Evolutionary conservation across 2,888 invertebrate species (phyloP).

Genomic region (Tiliacea citrago): DNA sequence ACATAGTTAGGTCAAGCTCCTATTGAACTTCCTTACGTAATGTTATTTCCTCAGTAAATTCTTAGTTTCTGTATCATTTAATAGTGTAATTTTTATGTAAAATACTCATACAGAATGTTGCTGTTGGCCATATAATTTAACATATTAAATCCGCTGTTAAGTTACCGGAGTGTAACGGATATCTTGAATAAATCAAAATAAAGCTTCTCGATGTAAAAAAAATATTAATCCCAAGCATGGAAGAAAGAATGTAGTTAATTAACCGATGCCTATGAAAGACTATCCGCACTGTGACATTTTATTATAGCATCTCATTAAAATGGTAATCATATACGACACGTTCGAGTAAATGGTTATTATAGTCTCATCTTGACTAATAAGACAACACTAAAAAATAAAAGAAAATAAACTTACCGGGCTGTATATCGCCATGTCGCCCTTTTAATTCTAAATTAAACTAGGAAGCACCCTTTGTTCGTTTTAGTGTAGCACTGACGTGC

Average conservation of each 20-base stretch:
- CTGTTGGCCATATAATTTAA: not conserved
- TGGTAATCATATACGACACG: slow-evolving; percentile 59
- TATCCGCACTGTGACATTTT: slow-evolving; percentile 58
- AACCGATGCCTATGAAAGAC: slow-evolving; percentile 37
- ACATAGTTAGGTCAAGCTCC: slow-evolving; percentile 11
- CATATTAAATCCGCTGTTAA: not conserved
- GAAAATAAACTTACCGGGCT: slow-evolving; percentile 79
- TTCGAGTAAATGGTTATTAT: slow-evolving; percentile 50
- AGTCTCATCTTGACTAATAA: slow-evolving; percentile 46
- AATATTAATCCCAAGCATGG: slow-evolving; percentile 14
- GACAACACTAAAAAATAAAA: slow-evolving; percentile 27
- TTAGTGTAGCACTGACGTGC: slow-evolving; percentile 70
- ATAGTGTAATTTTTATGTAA: not conserved
- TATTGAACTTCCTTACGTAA: slow-evolving; percentile 51
- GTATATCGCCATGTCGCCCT: slow-evolving; percentile 80
- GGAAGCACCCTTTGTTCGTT: slow-evolving; percentile 82
- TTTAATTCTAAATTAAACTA: slow-evolving; percentile 85
- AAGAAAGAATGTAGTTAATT: slow-evolving; percentile 46
- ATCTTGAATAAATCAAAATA: slow-evolving; percentile 10
- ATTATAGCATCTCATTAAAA: slow-evolving; percentile 62
- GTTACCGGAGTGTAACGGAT: not conserved
- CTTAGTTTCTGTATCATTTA: slow-evolving; percentile 6
- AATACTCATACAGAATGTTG: not conserved
- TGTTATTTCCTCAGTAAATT: not conserved
- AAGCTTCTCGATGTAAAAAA: slow-evolving; percentile 7